These are phyloP conservation scores for Chauna torquata DNA, from an alignment of 2,113 vertebrate genomes.

Conservation along the genomic window DNA sequence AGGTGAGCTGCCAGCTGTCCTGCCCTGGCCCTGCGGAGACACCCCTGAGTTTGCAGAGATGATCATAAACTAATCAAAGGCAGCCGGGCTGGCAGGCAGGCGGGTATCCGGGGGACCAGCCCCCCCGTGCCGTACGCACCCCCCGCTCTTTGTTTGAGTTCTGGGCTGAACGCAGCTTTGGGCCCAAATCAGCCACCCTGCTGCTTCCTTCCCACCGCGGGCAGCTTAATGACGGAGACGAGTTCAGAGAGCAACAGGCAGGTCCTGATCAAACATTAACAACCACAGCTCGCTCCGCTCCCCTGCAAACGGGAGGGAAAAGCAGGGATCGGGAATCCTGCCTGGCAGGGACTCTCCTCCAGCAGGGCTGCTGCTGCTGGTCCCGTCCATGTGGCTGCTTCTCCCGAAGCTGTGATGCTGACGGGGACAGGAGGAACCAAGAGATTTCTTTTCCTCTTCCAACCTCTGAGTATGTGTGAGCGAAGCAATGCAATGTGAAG, in stretches of 20 bases:
- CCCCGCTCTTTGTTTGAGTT: conserved; percentile 15
- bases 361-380: not conserved
- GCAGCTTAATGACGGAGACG: not conserved
- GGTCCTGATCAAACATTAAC: conserved; percentile 69
- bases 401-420: not conserved
- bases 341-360: too few relatives aligned
- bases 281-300: not conserved
- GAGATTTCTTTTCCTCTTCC: not conserved
- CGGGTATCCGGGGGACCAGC: rapidly evolving
- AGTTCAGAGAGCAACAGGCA: conserved; percentile 63
- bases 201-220: not conserved
- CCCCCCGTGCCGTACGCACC: not conserved
- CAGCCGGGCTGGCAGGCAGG: not conserved
- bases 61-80: not conserved
- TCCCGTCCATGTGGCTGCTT: not conserved
- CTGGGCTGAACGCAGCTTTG: not conserved
- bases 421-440: not conserved
- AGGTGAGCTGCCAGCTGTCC: not conserved
- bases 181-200: not conserved
- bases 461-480: not conserved
- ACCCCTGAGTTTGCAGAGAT: not conserved
- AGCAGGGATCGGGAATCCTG: not conserved
- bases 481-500: not conserved
- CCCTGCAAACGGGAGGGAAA: not conserved
- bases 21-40: not conserved